A percentile compares a stretch with the other conserved stretches of the same genome.
Evolutionary conservation across 2,888 invertebrate species (phyloP).

Genomic region (Anodontia alba): DNA sequence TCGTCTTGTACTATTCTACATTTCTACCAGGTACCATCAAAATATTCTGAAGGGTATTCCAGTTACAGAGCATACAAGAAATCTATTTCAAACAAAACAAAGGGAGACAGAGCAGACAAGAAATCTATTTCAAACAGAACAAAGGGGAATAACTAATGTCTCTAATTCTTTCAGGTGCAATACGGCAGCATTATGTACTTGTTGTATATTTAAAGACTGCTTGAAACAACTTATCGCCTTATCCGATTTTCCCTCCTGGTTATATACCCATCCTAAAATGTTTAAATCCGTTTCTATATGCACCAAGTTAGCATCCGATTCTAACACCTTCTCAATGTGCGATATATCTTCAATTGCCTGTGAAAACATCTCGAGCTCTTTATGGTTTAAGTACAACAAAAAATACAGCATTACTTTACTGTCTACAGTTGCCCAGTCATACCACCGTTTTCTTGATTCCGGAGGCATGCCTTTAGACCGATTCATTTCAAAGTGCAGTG

Average conservation of each 20-base stretch:
- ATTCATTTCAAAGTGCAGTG: background rate
- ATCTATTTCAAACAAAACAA: too few relatives aligned
- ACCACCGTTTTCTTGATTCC: background rate
- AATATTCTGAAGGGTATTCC: too few relatives aligned
- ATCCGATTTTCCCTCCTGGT: background rate
- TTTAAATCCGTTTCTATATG: constrained; percentile 28
- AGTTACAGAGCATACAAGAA: too few relatives aligned
- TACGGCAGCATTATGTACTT: constrained; percentile 22
- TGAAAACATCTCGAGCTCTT: background rate
- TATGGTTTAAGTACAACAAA: background rate
- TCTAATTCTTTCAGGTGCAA: background rate
- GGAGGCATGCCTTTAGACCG: background rate
- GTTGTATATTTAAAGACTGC: constrained; percentile 11
- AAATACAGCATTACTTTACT: background rate
- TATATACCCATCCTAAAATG: constrained; percentile 28
- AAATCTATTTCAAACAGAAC: too few relatives aligned
- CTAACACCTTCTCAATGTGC: background rate
- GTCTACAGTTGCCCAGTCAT: constrained; percentile 1
- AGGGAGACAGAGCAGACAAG: too few relatives aligned
- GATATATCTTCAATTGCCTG: background rate
- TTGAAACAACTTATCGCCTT: background rate
- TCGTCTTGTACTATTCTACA: too few relatives aligned
- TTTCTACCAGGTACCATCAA: too few relatives aligned
- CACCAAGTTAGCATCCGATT: background rate
- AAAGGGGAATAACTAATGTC: too few relatives aligned